Evolutionary conservation across 2,113 vertebrate species (phyloP), one percentile per base, ranked within the genome.

Genomic region (Morone saxatilis): DNA sequence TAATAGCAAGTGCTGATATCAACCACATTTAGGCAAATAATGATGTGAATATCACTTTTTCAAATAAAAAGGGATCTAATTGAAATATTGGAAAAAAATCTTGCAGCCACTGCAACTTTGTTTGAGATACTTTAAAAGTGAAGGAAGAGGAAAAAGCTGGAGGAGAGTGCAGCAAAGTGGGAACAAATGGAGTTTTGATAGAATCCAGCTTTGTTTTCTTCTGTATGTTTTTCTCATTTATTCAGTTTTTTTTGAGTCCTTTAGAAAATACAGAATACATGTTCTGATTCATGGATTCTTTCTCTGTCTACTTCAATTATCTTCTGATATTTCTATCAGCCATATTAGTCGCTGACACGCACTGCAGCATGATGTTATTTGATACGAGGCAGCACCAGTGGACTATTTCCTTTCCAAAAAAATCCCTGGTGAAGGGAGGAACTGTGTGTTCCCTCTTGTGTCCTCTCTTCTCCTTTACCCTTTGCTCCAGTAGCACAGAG

Each of bases 371-470:
- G 65, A 84, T 68, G 66, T 76, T 69, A 31, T 10, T n/a, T 7
- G 60, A 78, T 57, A 38, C 7, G 40, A 86, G 69, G 76, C 50
- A 61, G 71, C 75, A 69, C 53, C 50, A 57, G 71, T 1, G 41
- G 61, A 75, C 76, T 41, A 59, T 78, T 84, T 89, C 77, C 75
- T 81, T 43, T 83, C 61, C 57, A 10, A 53, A 71, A 79, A 63
- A 57, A 47, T 74, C 67, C 66, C 4, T 66, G 80, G 59, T 19
- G 59, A 50, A 77, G 54, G 56, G 82, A 80, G 80, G 91, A 84
- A 91, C 93, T 84, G 62, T 65, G 65, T 85, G 91, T 94, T 92
- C 91, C 88, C 81, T 86, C 84, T 86, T 41, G 77, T 92, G 84
- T 81, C 80, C 72, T 87, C 85, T 85, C 68, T 5, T 70, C 84